Conservation (phyloP, 2,797 vertebrate genomes). For the Carcharodon carcharias region DNA sequence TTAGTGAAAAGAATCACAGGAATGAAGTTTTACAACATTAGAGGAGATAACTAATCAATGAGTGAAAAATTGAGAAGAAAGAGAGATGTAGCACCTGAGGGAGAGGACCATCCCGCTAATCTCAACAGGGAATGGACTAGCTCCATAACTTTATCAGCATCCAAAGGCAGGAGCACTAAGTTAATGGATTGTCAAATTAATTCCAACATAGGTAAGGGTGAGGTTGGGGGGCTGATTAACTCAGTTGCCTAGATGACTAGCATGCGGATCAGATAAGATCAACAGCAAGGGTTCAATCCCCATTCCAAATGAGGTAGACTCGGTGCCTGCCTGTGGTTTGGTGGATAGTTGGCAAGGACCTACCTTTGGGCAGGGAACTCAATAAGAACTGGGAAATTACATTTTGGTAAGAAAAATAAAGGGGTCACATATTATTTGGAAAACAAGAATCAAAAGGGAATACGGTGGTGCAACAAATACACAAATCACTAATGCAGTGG, state of each 20-base stretch:
- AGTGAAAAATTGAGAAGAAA: not conserved
- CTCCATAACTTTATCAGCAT: not conserved
- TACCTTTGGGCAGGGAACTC: too few species aligned
- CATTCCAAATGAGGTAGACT: not conserved
- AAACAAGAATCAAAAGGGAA: not conserved
- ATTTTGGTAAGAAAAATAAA: not conserved
- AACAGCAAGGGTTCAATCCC: not conserved
- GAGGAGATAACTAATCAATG: not conserved
- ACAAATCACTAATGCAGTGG: not conserved
- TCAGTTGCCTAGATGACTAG: not conserved
- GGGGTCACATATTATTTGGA: not conserved
- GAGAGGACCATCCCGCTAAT: not conserved
- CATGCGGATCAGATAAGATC: not conserved
- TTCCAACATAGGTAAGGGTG: not conserved
- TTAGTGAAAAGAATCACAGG: not conserved
- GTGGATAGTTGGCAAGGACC: not conserved
- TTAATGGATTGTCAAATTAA: not conserved
- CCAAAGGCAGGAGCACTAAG: not conserved
- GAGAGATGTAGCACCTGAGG: not conserved
- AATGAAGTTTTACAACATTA: not conserved
- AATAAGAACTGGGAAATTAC: not conserved
- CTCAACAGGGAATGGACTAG: not conserved
- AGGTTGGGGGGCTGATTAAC: too few species aligned
- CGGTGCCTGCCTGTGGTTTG: not conserved
- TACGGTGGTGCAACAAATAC: not conserved